Percentiles rank a stretch among this genome's conserved stretches.
These are phyloP conservation scores for Epistrophella euchroma DNA, from an alignment of 2,888 invertebrate genomes.

Conservation along the genomic window DNA sequence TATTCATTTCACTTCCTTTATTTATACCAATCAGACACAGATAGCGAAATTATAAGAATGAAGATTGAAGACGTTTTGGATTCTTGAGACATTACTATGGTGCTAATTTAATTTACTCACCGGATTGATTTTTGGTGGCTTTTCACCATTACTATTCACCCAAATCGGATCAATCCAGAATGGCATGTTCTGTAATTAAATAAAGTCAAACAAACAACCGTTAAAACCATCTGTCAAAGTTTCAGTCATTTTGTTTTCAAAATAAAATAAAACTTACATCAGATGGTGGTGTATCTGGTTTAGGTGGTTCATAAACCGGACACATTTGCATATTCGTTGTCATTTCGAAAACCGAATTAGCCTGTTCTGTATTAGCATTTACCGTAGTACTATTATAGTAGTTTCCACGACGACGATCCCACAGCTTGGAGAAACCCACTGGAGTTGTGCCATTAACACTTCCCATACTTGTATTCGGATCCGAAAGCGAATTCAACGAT, in stretches of 20 bases:
- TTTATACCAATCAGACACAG: not conserved
- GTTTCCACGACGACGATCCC: constrained; percentile 80
- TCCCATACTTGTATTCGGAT: constrained; percentile 79
- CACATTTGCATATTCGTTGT: constrained; percentile 78
- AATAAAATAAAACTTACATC: constrained; percentile 77
- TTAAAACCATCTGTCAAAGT: not conserved
- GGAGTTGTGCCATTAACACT: constrained; percentile 62
- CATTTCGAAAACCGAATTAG: constrained; percentile 78
- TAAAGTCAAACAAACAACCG: not conserved
- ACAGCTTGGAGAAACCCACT: constrained; percentile 78
- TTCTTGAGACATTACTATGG: not conserved
- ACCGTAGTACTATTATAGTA: constrained; percentile 60
- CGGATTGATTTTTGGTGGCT: constrained; percentile 77
- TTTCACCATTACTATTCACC: constrained; percentile 78
- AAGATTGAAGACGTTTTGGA: not conserved
- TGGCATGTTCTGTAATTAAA: constrained; percentile 80
- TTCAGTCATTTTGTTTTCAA: not conserved
- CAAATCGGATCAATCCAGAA: constrained; percentile 84
- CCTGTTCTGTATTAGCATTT: constrained; percentile 52
- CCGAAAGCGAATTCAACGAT: constrained; percentile 79
- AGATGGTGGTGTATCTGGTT: constrained; percentile 81
- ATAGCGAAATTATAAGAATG: not conserved
- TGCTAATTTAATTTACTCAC: constrained; percentile 69
- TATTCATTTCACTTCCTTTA: too few relatives aligned
- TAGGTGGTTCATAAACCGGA: constrained; percentile 81